phyloP scores from a whole-genome alignment of 2,113 vertebrate genomes.

The Corythaeola cristata region DNA sequence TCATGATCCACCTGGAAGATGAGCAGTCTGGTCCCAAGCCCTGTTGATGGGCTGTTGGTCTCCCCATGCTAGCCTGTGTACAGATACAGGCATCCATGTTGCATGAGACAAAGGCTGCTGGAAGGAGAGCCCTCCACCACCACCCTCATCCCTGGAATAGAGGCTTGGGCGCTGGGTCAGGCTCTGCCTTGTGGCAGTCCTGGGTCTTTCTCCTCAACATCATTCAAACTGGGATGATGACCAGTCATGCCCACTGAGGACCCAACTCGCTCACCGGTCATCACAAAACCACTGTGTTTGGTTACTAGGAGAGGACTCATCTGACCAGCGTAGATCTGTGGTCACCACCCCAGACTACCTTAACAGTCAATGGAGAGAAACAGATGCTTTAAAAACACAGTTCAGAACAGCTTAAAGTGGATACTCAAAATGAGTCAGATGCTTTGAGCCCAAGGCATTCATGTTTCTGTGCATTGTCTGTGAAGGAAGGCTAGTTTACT shows the following conservation, averaged over 20 bases:
- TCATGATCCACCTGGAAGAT: background rate
- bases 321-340: background rate
- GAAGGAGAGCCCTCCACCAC: background rate
- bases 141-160: background rate
- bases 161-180: background rate
- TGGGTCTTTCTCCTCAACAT: background rate
- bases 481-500: background rate
- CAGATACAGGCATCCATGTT: background rate
- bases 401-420: background rate
- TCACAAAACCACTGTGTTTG: background rate
- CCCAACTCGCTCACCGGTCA: background rate
- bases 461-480: background rate
- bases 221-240: background rate
- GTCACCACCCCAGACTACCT: background rate
- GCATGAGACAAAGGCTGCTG: background rate
- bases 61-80: background rate
- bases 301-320: background rate
- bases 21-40: background rate
- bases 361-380: background rate
- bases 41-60: background rate
- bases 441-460: background rate
- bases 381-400: background rate
- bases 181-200: background rate
- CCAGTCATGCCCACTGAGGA: accelerated
- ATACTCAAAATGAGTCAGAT: background rate